phyloP scores from a whole-genome alignment of 2,797 vertebrate genomes.

The Propithecus deckenii region DNA sequence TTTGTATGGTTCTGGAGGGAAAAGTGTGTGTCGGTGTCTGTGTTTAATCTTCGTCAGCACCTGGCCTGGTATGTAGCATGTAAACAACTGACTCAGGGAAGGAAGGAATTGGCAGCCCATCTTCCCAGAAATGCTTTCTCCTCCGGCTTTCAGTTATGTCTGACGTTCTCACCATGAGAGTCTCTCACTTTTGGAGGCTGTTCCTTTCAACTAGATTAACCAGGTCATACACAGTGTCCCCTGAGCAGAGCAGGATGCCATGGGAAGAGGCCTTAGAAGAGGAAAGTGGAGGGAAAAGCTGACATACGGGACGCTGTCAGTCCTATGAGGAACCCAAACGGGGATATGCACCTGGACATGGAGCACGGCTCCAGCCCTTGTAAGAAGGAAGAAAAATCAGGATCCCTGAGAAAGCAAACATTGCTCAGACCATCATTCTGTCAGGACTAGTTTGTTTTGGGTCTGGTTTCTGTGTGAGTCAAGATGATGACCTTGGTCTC shows the following conservation, averaged over 20 bases:
- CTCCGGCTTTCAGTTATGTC: neutral
- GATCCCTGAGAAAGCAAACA: neutral
- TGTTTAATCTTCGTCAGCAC: neutral
- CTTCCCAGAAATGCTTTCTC: slow-evolving; percentile 19
- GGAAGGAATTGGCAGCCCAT: neutral
- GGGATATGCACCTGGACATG: neutral
- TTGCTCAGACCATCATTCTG: neutral
- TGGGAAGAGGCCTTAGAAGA: neutral
- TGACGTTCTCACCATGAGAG: neutral
- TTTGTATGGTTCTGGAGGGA: neutral
- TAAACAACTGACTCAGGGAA: neutral
- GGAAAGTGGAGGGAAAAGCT: neutral
- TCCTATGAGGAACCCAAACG: neutral
- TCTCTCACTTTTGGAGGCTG: neutral
- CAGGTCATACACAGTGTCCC: neutral
- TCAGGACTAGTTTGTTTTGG: neutral
- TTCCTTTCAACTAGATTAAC: neutral
- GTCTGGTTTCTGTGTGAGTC: neutral
- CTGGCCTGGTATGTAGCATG: neutral
- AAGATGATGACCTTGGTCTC: neutral
- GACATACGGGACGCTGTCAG: accelerated
- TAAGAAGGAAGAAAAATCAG: neutral
- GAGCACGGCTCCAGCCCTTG: neutral
- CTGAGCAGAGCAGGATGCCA: neutral
- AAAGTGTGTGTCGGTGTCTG: neutral